phyloP scores from a whole-genome alignment of 2,888 invertebrate genomes.

The Synergus itoensis region DNA sequence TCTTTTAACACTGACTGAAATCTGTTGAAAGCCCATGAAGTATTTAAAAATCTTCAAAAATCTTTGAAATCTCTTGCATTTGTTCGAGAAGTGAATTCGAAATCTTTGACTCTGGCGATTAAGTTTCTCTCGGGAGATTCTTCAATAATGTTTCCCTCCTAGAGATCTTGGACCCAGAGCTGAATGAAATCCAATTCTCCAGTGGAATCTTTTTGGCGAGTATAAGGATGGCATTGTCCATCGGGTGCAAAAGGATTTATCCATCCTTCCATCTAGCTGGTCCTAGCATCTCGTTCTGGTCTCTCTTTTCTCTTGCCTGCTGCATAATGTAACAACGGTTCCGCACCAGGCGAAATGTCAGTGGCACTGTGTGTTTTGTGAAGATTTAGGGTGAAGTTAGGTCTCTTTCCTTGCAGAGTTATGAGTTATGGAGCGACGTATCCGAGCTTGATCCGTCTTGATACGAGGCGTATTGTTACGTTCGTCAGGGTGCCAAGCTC shows the following conservation, averaged over 20 bases:
- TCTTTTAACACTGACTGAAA: too few relatives aligned
- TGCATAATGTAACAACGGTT: slow-evolving; percentile 73
- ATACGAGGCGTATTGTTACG: slow-evolving; percentile 70
- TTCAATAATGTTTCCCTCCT: too few relatives aligned
- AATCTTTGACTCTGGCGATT: neutral
- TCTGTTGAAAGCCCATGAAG: too few relatives aligned
- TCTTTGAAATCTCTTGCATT: too few relatives aligned
- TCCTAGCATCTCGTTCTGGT: slow-evolving; percentile 42
- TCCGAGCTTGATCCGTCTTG: slow-evolving; percentile 71
- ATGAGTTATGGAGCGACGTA: slow-evolving; percentile 63
- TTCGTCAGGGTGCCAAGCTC: slow-evolving; percentile 48
- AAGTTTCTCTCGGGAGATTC: neutral
- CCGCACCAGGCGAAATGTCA: slow-evolving; percentile 67
- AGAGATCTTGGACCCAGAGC: neutral
- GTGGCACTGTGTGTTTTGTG: slow-evolving; percentile 67
- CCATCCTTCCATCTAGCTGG: slow-evolving; percentile 55
- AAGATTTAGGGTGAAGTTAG: slow-evolving; percentile 70
- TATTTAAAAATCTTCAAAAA: too few relatives aligned
- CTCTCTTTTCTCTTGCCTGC: slow-evolving; percentile 57
- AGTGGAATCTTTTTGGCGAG: slow-evolving; percentile 50
- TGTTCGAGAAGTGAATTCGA: too few relatives aligned
- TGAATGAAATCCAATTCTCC: slow-evolving; percentile 46
- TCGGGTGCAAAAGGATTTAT: slow-evolving; percentile 70
- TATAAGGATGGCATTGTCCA: slow-evolving; percentile 60
- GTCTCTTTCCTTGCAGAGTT: slow-evolving; percentile 53